Conservation (phyloP, 2,113 vertebrate genomes). For the Pithys albifrons region DNA sequence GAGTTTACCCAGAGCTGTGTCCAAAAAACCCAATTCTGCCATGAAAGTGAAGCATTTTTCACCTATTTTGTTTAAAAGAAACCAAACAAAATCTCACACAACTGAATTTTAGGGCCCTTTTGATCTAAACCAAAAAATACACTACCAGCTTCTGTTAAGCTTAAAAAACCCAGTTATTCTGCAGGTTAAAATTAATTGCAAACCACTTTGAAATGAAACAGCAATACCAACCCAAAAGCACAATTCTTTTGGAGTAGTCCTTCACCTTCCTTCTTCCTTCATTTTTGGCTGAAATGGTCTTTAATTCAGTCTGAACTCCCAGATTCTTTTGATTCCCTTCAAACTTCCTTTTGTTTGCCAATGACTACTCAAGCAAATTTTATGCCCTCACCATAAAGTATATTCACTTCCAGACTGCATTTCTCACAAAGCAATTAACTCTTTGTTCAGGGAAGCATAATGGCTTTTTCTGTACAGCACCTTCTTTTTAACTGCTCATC, state of each 20-base stretch:
- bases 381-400: neutral
- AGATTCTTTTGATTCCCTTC: neutral
- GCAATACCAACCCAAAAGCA: neutral
- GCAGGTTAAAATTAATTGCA: neutral
- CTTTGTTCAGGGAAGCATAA: neutral
- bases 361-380: neutral
- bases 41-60: neutral
- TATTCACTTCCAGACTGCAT: neutral
- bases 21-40: neutral
- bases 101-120: neutral
- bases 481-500: neutral
- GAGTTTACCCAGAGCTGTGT: neutral
- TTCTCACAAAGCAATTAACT: neutral
- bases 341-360: neutral
- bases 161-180: neutral
- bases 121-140: neutral
- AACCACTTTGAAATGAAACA: neutral
- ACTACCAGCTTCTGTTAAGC: neutral
- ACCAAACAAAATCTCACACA: neutral
- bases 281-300: neutral
- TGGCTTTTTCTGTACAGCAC: neutral
- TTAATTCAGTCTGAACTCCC: neutral
- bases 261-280: neutral
- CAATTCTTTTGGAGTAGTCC: neutral
- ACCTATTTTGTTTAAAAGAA: neutral